phyloP scores from a whole-genome alignment of 2,113 vertebrate genomes.

The Nothocercus nigrocapillus region DNA sequence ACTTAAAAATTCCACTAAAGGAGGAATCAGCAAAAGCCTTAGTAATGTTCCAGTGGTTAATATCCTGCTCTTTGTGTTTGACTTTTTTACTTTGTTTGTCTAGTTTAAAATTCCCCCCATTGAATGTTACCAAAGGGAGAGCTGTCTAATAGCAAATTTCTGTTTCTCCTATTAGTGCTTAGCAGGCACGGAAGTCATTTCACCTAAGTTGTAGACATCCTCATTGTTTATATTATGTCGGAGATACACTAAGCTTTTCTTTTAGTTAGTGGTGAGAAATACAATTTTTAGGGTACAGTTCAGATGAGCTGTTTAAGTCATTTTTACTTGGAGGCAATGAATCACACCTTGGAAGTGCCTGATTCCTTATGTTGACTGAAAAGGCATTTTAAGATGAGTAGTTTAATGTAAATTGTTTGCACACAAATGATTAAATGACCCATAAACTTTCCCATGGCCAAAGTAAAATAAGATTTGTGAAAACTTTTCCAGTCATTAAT shows the following conservation, averaged over 20 bases:
- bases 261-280: not conserved
- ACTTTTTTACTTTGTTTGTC: conserved; percentile 19
- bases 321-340: not conserved
- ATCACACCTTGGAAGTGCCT: not conserved
- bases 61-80: conserved; percentile 38
- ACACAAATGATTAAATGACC: not conserved
- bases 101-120: not conserved
- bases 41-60: not conserved
- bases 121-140: not conserved
- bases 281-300: not conserved
- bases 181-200: not conserved
- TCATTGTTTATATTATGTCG: not conserved
- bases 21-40: conserved; percentile 17
- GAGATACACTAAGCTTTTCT: not conserved
- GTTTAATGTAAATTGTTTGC: not conserved
- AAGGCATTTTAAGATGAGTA: not conserved
- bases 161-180: not conserved
- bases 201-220: not conserved
- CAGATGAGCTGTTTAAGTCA: not conserved
- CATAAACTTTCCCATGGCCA: not conserved
- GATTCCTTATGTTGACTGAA: not conserved
- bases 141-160: not conserved
- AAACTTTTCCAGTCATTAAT: not conserved
- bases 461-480: not conserved
- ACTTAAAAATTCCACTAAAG: conserved; percentile 32